Base-by-base conservation (phyloP, 1,140 invertebrate genomes). In the Drosophila paulistorum region DNA sequence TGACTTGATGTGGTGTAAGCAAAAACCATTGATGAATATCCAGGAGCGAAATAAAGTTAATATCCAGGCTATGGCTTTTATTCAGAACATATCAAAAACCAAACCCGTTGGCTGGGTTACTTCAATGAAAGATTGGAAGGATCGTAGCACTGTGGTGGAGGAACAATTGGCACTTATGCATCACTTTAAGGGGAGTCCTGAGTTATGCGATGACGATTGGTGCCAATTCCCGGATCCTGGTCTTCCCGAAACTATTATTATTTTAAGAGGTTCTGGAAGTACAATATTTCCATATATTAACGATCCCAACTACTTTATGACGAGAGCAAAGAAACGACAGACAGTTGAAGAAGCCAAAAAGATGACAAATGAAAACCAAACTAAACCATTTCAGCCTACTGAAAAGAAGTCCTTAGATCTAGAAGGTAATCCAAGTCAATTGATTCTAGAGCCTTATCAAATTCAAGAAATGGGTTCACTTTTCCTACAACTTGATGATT, bases 291-390 rank as follows among this genome's bases (percentile, higher is more conserved):
- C 54, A 11, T 57, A 33, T 33, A 33, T 57, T n/a, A 57, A n/a
- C 14, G 30, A 57, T 33, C 54, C 54, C 3, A 14, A 33, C n/a
- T 59, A 65, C 10, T 51, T 54, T n/a, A 42, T 42, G 41, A 14
- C 5, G 3, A 42, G 41, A 42, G 2, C 5, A n/a, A 42, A 1
- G 41, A 42, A 42, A 26, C 23, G 23, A 2, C 4, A 6, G 30
- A 30, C 3, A 6, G 6, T 7, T 30, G 7, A 7, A 30, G 30
- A 30, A 6, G 3, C 5, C 30, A 30, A 30, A 6, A 3, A 30
- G 6, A 30, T 7, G 6, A 26, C 26, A 26, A 30, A 37, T 37
- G 35, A 6, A 10, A 9, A 11, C 35, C 35, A 37, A 37, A 37
- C 2, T 11, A 11, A 11, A 37, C 7, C 2, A 37, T 2, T 37